These are phyloP conservation scores for Polylopha cassiicola DNA, from an alignment of 2,888 invertebrate species.

Conservation along the genomic window DNA sequence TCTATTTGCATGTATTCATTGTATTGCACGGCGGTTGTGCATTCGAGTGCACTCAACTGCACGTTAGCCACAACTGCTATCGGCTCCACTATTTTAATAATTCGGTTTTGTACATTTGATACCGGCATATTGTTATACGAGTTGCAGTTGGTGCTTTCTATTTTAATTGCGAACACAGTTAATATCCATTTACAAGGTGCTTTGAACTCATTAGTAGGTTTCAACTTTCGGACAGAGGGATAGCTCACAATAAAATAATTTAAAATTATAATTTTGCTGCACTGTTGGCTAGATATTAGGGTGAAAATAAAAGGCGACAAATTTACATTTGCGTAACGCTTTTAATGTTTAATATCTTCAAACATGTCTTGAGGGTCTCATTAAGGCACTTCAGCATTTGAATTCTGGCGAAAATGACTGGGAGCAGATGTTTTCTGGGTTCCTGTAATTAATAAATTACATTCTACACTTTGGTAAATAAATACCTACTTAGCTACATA, in stretches of 20 bases:
- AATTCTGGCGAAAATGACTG: constrained; percentile 82
- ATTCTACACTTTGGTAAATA: too few species aligned
- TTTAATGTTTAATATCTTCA: constrained; percentile 81
- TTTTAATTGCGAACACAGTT: constrained; percentile 15
- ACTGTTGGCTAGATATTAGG: constrained; percentile 8
- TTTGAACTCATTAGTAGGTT: constrained; percentile 17
- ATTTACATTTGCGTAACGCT: constrained; percentile 83
- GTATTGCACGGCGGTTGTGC: constrained; percentile 30
- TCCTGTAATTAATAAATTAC: constrained; percentile 71
- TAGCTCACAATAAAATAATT: constrained; percentile 14
- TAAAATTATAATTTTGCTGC: constrained; percentile 15
- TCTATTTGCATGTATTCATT: constrained; percentile 43
- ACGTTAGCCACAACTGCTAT: constrained; percentile 9
- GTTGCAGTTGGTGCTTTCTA: constrained; percentile 1
- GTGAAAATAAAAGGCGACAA: constrained; percentile 12
- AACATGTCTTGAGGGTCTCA: constrained; percentile 79
- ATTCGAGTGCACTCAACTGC: constrained; percentile 30
- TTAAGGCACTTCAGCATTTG: constrained; percentile 81
- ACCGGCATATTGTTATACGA: too few species aligned
- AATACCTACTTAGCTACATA: too few species aligned
- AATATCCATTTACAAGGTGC: constrained; percentile 13
- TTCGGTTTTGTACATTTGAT: constrained; percentile 9
- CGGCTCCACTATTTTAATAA: constrained; percentile 16
- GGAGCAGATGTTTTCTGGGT: constrained; percentile 80
- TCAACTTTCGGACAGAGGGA: constrained; percentile 12